A percentile compares a stretch with the other conserved stretches of the same genome.
Conservation (phyloP, 2,113 vertebrate genomes). For the Channa argus region DNA sequence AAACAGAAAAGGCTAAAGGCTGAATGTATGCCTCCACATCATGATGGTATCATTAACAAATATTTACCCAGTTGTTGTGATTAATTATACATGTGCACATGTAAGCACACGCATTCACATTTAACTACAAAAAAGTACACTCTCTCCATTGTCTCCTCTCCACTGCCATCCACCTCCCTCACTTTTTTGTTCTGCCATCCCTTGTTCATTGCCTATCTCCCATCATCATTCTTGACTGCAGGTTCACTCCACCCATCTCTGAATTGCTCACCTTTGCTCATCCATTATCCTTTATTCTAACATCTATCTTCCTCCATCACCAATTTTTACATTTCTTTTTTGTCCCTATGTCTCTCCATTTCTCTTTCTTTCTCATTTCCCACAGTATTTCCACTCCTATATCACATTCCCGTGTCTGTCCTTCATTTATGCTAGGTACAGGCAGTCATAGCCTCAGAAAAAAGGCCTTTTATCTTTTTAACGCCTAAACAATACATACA, state of each 20-base stretch:
- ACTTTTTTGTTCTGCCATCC: conserved; percentile 1
- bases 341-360: conserved; percentile 7
- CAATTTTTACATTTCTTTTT: conserved; percentile 20
- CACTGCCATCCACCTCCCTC: background rate
- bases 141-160: background rate
- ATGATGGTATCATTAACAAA: conserved; percentile 49
- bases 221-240: background rate
- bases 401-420: conserved; percentile 2
- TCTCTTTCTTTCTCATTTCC: conserved; percentile 6
- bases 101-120: conserved; percentile 5
- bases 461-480: conserved; percentile 69
- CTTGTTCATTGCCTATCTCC: background rate
- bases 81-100: conserved; percentile 43
- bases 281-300: background rate
- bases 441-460: conserved; percentile 51
- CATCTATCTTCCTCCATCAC: conserved; percentile 9
- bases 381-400: conserved; percentile 9
- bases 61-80: conserved; percentile 62
- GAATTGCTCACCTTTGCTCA: conserved; percentile 7
- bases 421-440: conserved; percentile 38
- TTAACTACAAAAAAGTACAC: background rate
- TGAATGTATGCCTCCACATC: conserved; percentile 19
- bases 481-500: conserved; percentile 66
- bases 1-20: conserved; percentile 14
- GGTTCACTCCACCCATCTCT: background rate